A percentile compares a stretch with the other conserved stretches of the same genome.
phyloP scores from a whole-genome alignment of 2,888 invertebrate genomes.

The Polydrusus cervinus region DNA sequence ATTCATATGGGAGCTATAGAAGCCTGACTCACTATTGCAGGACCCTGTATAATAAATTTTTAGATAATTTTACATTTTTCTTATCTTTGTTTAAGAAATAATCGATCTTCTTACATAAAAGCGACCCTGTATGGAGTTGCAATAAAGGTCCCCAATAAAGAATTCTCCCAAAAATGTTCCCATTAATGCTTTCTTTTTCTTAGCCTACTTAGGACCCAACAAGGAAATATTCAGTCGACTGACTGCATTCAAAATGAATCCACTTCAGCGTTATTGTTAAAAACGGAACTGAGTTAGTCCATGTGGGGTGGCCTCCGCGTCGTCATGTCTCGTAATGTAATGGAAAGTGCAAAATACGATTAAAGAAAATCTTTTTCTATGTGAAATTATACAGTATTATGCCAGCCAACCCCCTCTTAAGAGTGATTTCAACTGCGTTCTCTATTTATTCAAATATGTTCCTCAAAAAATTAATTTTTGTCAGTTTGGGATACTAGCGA shows the following conservation, averaged over 20 bases:
- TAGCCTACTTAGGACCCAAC: neutral
- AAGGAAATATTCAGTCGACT: slow-evolving; percentile 28
- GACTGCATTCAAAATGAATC: slow-evolving; percentile 30
- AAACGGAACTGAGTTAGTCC: slow-evolving; percentile 25
- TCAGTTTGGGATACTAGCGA: too few species aligned
- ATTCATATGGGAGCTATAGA: too few species aligned
- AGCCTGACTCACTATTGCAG: too few species aligned
- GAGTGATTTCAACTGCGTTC: slow-evolving; percentile 1
- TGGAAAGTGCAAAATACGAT: slow-evolving; percentile 37
- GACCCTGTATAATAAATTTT: too few species aligned
- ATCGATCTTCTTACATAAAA: too few species aligned
- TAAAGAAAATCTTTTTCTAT: slow-evolving; percentile 35
- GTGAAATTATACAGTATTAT: slow-evolving; percentile 26
- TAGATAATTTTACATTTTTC: too few species aligned
- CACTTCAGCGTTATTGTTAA: slow-evolving; percentile 30
- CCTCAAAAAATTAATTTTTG: too few species aligned
- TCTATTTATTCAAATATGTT: neutral
- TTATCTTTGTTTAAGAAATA: too few species aligned
- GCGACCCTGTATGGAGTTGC: too few species aligned
- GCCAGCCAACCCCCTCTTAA: neutral
- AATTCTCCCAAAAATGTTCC: too few species aligned
- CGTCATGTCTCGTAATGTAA: slow-evolving; percentile 38
- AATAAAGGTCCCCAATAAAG: too few species aligned
- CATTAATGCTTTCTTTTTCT: too few species aligned
- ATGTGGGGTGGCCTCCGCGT: slow-evolving; percentile 17